Evolutionary conservation across 2,113 vertebrate species (phyloP), one percentile per base, ranked within the genome.

Genomic region (Rynchops niger): DNA sequence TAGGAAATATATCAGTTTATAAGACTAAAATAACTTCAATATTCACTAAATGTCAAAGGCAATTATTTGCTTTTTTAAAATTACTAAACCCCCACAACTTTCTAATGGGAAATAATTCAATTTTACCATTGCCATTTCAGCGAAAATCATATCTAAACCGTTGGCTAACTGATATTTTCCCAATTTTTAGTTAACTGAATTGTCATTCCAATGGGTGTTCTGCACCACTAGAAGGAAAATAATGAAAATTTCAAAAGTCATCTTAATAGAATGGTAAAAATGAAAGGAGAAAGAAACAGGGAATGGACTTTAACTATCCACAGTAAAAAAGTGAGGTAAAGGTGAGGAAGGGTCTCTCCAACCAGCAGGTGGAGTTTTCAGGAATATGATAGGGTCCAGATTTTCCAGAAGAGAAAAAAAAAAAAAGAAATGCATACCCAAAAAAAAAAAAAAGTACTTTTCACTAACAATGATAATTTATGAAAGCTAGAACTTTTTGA

Each of bases 341-440:
- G 6, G 5, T 49, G 27, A 78, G 22, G 50, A 58, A 91, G 10
- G 12, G 43, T 42, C 21, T 71, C 32, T 93, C 30, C 6, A 85
- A 17, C 5, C 9, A 61, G 13, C n/a, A n/a, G n/a, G n/a, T n/a
- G n/a, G n/a, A n/a, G n/a, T 85, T 85, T 91, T 70, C 45, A 85
- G 42, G 63, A 66, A 11, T 73, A 71, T 73, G 15, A 63, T 63
- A 42, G 2, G 17, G 9, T 82, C n/a, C 4, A 69, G 20, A 47
- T 12, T 71, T 50, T 72, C 6, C 26, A 53, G 42, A 65, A 55
- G 4, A 10, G 42, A 36, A 22, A 32, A 14, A 36, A 22, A 32
- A 14, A 20, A 45, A 43, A 4, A 0, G 5, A 70, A 77, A 17
- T 17, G 2, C 2, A 53, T 12, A 73, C n/a, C 1, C 2, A 59